These are phyloP conservation scores for Athalia circularis DNA, from an alignment of 2,888 invertebrate species.

Conservation along the genomic window DNA sequence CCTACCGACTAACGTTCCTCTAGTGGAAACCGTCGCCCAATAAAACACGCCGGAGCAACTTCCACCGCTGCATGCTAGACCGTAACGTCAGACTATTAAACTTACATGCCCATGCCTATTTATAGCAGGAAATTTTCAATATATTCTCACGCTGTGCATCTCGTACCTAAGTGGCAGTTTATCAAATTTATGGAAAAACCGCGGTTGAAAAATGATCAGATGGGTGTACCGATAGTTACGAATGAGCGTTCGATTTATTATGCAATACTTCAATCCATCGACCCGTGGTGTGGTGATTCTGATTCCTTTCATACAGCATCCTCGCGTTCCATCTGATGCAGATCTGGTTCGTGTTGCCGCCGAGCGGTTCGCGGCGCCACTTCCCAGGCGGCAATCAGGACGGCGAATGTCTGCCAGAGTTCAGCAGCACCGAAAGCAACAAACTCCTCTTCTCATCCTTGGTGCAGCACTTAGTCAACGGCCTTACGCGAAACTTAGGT, in stretches of 20 bases:
- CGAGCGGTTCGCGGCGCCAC: constrained; percentile 31
- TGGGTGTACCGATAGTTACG: too few species aligned
- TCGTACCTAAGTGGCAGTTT: not conserved
- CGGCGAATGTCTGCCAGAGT: constrained; percentile 12
- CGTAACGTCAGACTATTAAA: not conserved
- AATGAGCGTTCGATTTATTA: too few species aligned
- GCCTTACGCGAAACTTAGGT: constrained; percentile 44
- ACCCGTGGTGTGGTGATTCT: too few species aligned
- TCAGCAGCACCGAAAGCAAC: constrained; percentile 39
- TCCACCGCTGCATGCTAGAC: constrained; percentile 13
- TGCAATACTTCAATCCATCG: too few species aligned
- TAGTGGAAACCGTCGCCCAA: constrained; percentile 25
- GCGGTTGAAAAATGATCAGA: too few species aligned
- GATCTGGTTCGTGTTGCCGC: not conserved
- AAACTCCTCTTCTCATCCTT: constrained; percentile 9
- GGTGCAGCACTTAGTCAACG: constrained; percentile 22
- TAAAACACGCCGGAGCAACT: constrained; percentile 35
- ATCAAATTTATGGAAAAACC: too few species aligned
- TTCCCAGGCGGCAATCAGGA: constrained; percentile 21
- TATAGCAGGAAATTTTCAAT: constrained; percentile 8
- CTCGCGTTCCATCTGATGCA: too few species aligned
- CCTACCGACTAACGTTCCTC: constrained; percentile 53
- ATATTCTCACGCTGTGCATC: not conserved
- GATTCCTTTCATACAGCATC: too few species aligned
- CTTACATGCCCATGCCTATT: not conserved